Conservation (phyloP, 2,888 invertebrate species). For the Xylocampa areola region DNA sequence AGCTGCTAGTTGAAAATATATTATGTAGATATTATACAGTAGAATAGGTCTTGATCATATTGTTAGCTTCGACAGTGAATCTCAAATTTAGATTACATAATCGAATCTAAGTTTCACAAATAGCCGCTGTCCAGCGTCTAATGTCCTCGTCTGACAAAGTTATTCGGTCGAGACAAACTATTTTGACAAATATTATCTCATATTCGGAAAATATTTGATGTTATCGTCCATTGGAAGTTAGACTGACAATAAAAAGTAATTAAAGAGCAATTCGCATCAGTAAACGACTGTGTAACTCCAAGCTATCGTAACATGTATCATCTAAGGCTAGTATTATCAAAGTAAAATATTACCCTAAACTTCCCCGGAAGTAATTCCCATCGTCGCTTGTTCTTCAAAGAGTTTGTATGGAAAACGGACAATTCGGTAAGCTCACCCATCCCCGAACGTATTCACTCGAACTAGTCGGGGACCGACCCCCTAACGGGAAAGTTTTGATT, state of each 20-base stretch:
- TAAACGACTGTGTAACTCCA: slow-evolving; percentile 30
- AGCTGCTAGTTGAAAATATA: no score
- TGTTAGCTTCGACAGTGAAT: slow-evolving; percentile 43
- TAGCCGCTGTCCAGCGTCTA: slow-evolving; percentile 34
- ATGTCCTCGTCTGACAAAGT: slow-evolving; percentile 26
- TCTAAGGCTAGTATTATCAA: slow-evolving; percentile 57
- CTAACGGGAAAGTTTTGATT: slow-evolving; percentile 88
- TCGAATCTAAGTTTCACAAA: slow-evolving; percentile 52
- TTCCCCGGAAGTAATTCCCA: slow-evolving; percentile 66
- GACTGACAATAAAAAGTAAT: slow-evolving; percentile 47
- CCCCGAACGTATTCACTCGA: slow-evolving; percentile 79
- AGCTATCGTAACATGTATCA: slow-evolving; percentile 43
- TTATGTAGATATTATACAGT: slow-evolving; percentile 32
- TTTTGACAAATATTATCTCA: slow-evolving; percentile 41
- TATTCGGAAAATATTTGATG: slow-evolving; percentile 40
- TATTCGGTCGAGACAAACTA: slow-evolving; percentile 33
- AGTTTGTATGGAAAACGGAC: slow-evolving; percentile 76
- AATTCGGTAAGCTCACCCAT: slow-evolving; percentile 72
- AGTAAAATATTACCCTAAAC: slow-evolving; percentile 66
- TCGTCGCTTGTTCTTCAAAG: slow-evolving; percentile 69
- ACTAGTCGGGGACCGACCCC: slow-evolving; percentile 76
- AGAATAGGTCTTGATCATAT: slow-evolving; percentile 55
- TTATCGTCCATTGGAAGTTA: slow-evolving; percentile 26
- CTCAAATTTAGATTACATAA: slow-evolving; percentile 39
- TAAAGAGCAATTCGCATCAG: slow-evolving; percentile 36